A percentile compares a stretch with the other conserved stretches of the same genome.
These are phyloP conservation scores for Volucella inanis DNA, from an alignment of 2,888 invertebrate species.

Conservation along the genomic window DNA sequence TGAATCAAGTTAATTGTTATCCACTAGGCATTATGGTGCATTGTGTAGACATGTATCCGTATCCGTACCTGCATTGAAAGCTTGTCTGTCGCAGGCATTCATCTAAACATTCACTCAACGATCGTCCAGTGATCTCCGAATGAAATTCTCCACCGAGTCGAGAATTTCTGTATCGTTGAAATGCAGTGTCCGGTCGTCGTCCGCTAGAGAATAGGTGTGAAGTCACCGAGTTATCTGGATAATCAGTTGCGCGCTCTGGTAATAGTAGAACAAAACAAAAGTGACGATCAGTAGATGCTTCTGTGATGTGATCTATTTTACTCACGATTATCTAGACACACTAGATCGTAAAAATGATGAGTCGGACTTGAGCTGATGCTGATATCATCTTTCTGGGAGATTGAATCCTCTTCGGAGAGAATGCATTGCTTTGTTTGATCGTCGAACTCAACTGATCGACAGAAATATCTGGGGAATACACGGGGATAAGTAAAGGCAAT, in stretches of 20 bases:
- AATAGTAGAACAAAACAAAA: conserved; percentile 60
- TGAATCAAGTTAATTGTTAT: conserved; percentile 53
- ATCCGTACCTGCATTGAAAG: conserved; percentile 88
- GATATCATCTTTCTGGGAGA: conserved; percentile 94
- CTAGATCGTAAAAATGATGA: conserved; percentile 94
- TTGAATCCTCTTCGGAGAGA: conserved; percentile 95
- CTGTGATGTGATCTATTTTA: conserved; percentile 75
- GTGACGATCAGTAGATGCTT: conserved; percentile 59
- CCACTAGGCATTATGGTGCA: conserved; percentile 10
- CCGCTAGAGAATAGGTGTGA: conserved; percentile 93
- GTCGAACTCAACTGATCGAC: conserved; percentile 94
- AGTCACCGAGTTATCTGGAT: conserved; percentile 93
- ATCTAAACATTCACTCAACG: conserved; percentile 94
- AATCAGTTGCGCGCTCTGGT: conserved; percentile 93
- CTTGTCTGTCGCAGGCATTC: conserved; percentile 95
- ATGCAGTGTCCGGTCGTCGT: conserved; percentile 93
- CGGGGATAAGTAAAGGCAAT: conserved; percentile 11
- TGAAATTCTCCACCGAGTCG: conserved; percentile 94
- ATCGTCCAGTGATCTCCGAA: conserved; percentile 93
- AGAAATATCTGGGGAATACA: conserved; percentile 87
- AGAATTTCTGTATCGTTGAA: conserved; percentile 91
- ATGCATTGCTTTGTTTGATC: conserved; percentile 93
- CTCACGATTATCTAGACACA: conserved; percentile 95
- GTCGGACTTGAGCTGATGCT: conserved; percentile 92
- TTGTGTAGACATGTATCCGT: conserved; percentile 1